Evolutionary conservation across 2,888 invertebrate genomes (phyloP).

Genomic region (Sturmia bella): DNA sequence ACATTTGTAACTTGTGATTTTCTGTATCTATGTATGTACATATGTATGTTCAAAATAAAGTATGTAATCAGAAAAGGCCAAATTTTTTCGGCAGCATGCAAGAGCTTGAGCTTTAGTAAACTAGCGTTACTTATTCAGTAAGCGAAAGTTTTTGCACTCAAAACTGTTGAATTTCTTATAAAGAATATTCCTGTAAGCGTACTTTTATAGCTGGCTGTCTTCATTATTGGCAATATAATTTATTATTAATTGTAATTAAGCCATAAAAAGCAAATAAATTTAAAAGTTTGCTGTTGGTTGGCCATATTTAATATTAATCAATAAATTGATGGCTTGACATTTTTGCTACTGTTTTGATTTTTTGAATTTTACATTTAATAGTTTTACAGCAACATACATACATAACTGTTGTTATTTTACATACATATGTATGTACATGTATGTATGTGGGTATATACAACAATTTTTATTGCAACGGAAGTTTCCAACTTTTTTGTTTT

Average conservation of each 20-base stretch:
- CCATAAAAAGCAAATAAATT: conserved; percentile 3
- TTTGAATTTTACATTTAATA: conserved; percentile 12
- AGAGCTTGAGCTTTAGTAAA: too few relatives aligned
- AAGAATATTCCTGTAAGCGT: too few relatives aligned
- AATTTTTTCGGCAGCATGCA: too few relatives aligned
- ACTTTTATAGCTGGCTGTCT: not conserved
- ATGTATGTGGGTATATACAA: too few relatives aligned
- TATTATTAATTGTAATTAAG: conserved; percentile 29
- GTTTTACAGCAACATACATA: too few relatives aligned
- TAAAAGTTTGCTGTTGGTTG: not conserved
- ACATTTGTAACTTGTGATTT: too few relatives aligned
- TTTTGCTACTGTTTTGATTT: conserved; percentile 4
- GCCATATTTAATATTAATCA: conserved; percentile 28
- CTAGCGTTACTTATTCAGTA: too few relatives aligned
- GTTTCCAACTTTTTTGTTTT: conserved; percentile 25
- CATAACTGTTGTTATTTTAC: not conserved
- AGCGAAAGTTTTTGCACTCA: too few relatives aligned
- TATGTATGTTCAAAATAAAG: too few relatives aligned
- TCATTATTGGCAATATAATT: conserved; percentile 54
- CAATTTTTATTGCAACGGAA: conserved; percentile 24
- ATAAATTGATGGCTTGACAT: conserved; percentile 32
- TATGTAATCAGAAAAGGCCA: too few relatives aligned
- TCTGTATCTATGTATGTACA: too few relatives aligned
- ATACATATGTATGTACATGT: not conserved
- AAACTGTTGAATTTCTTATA: too few relatives aligned